Evolutionary conservation across 1,140 invertebrate genomes (phyloP), one percentile per base, ranked within the genome.

Genomic region (Cyrtorhinus lividipennis): DNA sequence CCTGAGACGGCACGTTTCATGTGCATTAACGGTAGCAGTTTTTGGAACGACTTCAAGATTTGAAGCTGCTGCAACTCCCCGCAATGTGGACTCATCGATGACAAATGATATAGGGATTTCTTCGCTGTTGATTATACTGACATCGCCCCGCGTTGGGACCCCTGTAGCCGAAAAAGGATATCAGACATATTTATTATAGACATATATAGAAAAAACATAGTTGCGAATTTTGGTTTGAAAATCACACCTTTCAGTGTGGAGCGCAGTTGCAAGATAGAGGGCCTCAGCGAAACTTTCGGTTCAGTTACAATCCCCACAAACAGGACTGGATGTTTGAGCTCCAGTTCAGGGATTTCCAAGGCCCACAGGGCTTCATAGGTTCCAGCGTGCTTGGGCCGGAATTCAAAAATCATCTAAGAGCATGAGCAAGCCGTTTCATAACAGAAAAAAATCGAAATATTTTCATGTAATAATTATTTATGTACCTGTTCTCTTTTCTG

Each of bases 351-450:
- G 18, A 53, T 53, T 53, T 53, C 48, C 8, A 53, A 20, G 20
- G 20, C 20, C 48, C 48, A 53, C 8, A 10, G 20, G 20, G 48
- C 8, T 53, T 53, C 48, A 3, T 5, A 5, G 5, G 48, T 53
- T 8, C 48, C 48, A 12, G 20, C 12, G 20, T 20, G 48, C 5
- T 53, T 8, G 3, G 48, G 48, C 5, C 48, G 48, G 48, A 53
- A 53, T 53, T 53, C 48, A 20, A 53, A 53, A 10, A 53, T 5
- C 48, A 53, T 53, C 48, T 53, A n/a, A n/a, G 48, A 53, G 18
- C 48, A 53, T 10, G 20, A 20, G 48, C 12, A 12, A 53, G 38
- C n/a, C n/a, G n/a, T n/a, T n/a, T n/a, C n/a, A n/a, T n/a, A n/a
- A n/a, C n/a, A n/a, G n/a, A n/a, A n/a, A n/a, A n/a, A n/a, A n/a